Percentiles rank a stretch among this genome's conserved stretches.
phyloP scores from a whole-genome alignment of 2,113 vertebrate species.

The Mandrillus leucophaeus region DNA sequence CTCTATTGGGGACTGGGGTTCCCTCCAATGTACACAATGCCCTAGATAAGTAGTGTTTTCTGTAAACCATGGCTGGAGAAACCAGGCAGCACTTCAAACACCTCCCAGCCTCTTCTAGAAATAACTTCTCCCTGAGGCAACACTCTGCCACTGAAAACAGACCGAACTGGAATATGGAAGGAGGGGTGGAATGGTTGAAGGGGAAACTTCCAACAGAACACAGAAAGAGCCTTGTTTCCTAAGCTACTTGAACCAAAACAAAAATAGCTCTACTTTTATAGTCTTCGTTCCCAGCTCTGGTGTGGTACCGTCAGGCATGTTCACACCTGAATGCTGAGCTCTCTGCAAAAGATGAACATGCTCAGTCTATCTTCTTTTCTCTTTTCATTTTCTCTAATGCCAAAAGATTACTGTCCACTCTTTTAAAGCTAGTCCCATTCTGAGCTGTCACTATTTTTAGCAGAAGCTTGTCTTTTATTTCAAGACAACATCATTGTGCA shows the following conservation, averaged over 20 bases:
- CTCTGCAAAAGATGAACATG: not conserved
- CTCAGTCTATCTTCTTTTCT: not conserved
- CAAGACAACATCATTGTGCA: not conserved
- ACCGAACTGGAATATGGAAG: not conserved
- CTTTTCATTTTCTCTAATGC: not conserved
- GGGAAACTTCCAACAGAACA: constrained; percentile 14
- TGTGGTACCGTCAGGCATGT: not conserved
- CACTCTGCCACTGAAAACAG: not conserved
- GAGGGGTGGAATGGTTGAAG: not conserved
- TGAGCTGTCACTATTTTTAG: not conserved
- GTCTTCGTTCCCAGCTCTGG: not conserved
- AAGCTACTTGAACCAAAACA: constrained; percentile 15
- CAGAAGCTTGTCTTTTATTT: not conserved
- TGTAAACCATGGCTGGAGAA: constrained; percentile 17
- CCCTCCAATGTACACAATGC: not conserved
- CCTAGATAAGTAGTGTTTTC: not conserved
- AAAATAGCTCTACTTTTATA: not conserved
- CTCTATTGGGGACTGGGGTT: not conserved
- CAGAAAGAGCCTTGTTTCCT: constrained; percentile 60
- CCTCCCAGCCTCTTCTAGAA: constrained; percentile 39
- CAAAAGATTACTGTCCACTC: not conserved
- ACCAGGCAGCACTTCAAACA: constrained; percentile 45
- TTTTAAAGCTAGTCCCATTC: not conserved
- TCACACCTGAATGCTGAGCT: not conserved
- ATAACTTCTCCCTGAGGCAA: constrained; percentile 55